These are phyloP conservation scores for Scortum barcoo DNA, from an alignment of 2,113 vertebrate species.

Conservation along the genomic window DNA sequence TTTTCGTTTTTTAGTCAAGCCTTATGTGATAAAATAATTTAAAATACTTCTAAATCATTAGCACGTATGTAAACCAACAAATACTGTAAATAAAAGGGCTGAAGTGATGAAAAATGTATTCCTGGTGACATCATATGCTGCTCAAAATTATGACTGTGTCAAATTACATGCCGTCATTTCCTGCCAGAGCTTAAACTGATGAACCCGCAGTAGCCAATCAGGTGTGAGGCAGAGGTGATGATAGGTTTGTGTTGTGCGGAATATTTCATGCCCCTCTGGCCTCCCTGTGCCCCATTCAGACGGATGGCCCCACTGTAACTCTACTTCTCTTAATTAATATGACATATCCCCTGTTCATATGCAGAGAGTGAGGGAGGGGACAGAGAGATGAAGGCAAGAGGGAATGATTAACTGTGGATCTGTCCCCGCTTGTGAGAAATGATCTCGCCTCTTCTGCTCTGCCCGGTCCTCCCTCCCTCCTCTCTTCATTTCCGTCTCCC, in stretches of 20 bases:
- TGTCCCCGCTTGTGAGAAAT: slow-evolving; percentile 73
- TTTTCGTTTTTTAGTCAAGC: no score
- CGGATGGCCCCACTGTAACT: slow-evolving; percentile 77
- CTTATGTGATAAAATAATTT: neutral
- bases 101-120: slow-evolving; percentile 46
- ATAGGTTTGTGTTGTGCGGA: slow-evolving; percentile 71
- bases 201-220: slow-evolving; percentile 69
- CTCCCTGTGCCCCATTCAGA: slow-evolving; percentile 62
- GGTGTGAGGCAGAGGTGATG: slow-evolving; percentile 67
- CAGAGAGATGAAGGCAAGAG: slow-evolving; percentile 84
- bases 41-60: neutral
- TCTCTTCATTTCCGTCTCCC: slow-evolving; percentile 68
- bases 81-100: slow-evolving; percentile 4
- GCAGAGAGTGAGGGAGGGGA: slow-evolving; percentile 84
- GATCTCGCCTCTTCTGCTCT: slow-evolving; percentile 64
- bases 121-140: slow-evolving; percentile 39
- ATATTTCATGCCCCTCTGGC: slow-evolving; percentile 70
- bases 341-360: slow-evolving; percentile 84
- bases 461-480: slow-evolving; percentile 45
- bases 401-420: slow-evolving; percentile 92
- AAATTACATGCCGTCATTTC: slow-evolving; percentile 53
- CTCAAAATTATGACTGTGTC: slow-evolving; percentile 30
- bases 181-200: slow-evolving; percentile 66
- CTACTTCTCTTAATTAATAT: slow-evolving; percentile 84
- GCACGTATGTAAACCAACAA: neutral